Base-by-base conservation (phyloP, 2,888 invertebrate genomes). In the Lasioglossum villosulum region DNA sequence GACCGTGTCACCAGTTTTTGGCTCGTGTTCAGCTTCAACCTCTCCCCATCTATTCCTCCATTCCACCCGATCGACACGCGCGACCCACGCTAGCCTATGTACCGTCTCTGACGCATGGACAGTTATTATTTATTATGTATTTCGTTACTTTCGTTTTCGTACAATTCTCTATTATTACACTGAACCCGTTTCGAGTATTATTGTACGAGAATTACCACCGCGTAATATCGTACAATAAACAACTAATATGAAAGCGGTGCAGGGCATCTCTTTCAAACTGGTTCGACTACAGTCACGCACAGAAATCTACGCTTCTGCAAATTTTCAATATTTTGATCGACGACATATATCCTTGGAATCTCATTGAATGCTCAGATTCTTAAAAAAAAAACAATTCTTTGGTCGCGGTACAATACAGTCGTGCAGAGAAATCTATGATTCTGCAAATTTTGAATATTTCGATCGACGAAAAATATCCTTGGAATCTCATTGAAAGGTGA, bases 1-100 rank as follows among this genome's bases (percentile, higher is more conserved):
- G 27, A 39, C 42, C 45, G 45, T 79, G 59, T 74, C 56, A 82
- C 63, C 30, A 34, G 45, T 78, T 42, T 42, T 83, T 84, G 78
- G 74, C 83, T 77, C 34, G 23, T 30, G 45, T 27, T 74, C 82
- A 74, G 66, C 34, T 37, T 66, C 34, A 30, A n/a, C 14, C n/a
- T 68, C 63, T 19, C 59, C 30, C 16, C n/a, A 45, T 12, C 77
- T 77, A 10, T 74, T 77, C 8, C 70, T 70, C 52, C 23, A 4
- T 77, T 82, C 8, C 70, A 59, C 52, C 27, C 52, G 30, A 39
- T 19, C 6, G n/a, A 63, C n/a, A 75, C 42, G 23, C 37, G 56
- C 59, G 70, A 8, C 5, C 27, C 34, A 52, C 63, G 19, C 16
- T 68, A 27, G 5, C 27, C 37, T 10, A n/a, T n/a, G n/a, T n/a